These are phyloP conservation scores for Chloebia gouldiae DNA, from an alignment of 2,113 vertebrate genomes.

Conservation along the genomic window DNA sequence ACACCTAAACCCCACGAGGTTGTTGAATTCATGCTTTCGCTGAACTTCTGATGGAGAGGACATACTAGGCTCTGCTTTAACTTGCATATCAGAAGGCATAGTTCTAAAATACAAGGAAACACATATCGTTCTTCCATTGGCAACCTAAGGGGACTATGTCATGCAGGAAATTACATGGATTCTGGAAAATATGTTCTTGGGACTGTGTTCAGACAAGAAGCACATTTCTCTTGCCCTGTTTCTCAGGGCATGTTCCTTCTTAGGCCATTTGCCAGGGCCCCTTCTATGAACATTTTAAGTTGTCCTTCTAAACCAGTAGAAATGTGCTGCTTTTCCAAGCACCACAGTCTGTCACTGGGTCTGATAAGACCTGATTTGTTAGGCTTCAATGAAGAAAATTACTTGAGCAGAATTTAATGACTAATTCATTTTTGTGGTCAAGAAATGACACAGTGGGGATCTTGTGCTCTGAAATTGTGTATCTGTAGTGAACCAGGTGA, in stretches of 20 bases:
- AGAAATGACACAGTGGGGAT: background rate
- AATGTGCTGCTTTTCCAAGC: background rate
- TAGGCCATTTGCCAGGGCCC: background rate
- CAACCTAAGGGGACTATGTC: background rate
- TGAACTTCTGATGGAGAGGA: background rate
- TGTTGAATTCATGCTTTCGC: background rate
- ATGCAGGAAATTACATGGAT: background rate
- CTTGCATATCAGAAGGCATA: background rate
- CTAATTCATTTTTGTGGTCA: background rate
- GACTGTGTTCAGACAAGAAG: background rate
- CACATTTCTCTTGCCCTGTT: background rate
- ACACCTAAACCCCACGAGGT: background rate
- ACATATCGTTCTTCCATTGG: background rate
- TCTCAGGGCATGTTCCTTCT: background rate
- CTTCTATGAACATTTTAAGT: background rate
- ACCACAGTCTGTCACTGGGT: background rate
- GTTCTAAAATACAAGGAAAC: background rate
- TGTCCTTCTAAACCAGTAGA: background rate
- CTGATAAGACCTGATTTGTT: background rate
- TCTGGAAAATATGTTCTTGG: background rate
- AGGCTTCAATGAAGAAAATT: background rate
- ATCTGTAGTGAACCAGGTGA: background rate
- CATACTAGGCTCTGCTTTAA: background rate
- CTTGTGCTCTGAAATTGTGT: background rate
- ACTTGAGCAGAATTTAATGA: background rate